Percentiles rank a stretch among this genome's conserved stretches.
Conservation (phyloP, 2,888 invertebrate species). For the Spisula solida region DNA sequence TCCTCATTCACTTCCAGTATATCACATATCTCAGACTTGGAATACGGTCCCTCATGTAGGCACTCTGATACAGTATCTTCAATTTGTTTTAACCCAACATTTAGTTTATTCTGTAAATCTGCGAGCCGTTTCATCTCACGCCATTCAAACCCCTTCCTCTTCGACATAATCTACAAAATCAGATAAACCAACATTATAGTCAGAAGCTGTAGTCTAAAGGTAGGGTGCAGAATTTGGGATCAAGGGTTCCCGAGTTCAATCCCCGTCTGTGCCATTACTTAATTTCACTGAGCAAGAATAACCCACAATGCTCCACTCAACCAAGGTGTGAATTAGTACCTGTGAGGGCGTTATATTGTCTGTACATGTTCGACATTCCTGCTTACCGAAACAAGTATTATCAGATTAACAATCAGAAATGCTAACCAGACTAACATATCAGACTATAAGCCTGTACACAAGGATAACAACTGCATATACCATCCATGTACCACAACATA, state of each 20-base stretch:
- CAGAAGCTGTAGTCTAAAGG: too few species aligned
- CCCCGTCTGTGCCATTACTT: too few species aligned
- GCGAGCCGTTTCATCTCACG: slow-evolving; percentile 91
- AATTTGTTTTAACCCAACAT: slow-evolving; percentile 91
- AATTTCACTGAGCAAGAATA: too few species aligned
- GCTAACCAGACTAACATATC: too few species aligned
- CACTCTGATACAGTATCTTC: slow-evolving; percentile 90
- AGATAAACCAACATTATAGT: slow-evolving; percentile 3
- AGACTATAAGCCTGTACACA: too few species aligned
- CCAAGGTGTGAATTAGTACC: too few species aligned
- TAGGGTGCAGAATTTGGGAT: too few species aligned
- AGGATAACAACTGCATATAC: background rate
- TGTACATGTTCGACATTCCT: too few species aligned
- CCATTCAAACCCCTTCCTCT: slow-evolving; percentile 90
- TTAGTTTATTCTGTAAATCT: slow-evolving; percentile 92
- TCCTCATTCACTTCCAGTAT: slow-evolving; percentile 88
- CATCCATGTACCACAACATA: background rate
- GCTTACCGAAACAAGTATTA: background rate
- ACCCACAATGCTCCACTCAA: too few species aligned
- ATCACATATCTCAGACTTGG: slow-evolving; percentile 85
- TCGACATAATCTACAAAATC: slow-evolving; percentile 91
- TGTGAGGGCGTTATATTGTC: too few species aligned
- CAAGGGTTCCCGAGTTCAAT: too few species aligned
- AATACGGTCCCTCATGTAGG: slow-evolving; percentile 84
- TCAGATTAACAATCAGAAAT: background rate